Percentiles rank a stretch among this genome's conserved stretches.
Conservation (phyloP, 2,888 invertebrate species). For the Drosophila fulvimacula region DNA sequence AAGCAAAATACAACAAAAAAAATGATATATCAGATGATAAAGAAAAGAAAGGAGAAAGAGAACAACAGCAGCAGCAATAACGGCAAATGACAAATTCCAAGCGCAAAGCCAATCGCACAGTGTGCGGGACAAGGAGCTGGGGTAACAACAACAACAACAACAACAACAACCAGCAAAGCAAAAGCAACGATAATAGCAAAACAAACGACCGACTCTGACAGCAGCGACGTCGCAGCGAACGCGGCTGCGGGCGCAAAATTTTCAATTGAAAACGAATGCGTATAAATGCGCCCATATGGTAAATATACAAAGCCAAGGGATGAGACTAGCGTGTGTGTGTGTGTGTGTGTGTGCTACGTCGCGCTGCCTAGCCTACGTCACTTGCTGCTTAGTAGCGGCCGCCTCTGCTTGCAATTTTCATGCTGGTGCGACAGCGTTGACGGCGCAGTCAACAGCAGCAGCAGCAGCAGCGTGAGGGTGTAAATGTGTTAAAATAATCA, state of each 20-base stretch:
- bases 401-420: slow-evolving; percentile 50
- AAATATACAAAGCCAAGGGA: slow-evolving; percentile 52
- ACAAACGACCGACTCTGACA: slow-evolving; percentile 53
- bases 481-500: slow-evolving; percentile 55
- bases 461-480: slow-evolving; percentile 29
- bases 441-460: slow-evolving; percentile 7
- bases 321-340: slow-evolving; percentile 17
- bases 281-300: slow-evolving; percentile 80
- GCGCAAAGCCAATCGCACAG: slow-evolving; percentile 48
- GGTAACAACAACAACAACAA: background rate
- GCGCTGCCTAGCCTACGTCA: slow-evolving; percentile 41
- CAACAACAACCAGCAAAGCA: slow-evolving; percentile 21
- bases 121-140: slow-evolving; percentile 12
- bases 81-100: slow-evolving; percentile 32
- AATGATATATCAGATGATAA: slow-evolving; percentile 34
- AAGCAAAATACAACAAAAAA: slow-evolving; percentile 4
- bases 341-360: slow-evolving; percentile 11
- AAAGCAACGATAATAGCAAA: slow-evolving; percentile 62
- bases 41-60: background rate
- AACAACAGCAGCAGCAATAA: slow-evolving; percentile 18
- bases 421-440: slow-evolving; percentile 50
- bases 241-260: slow-evolving; percentile 41
- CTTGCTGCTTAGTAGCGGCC: slow-evolving; percentile 55
- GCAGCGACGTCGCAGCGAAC: slow-evolving; percentile 1
- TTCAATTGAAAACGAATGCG: slow-evolving; percentile 79